Evolutionary conservation across 1,140 invertebrate genomes (phyloP).

Genomic region (Plectus sambesii): DNA sequence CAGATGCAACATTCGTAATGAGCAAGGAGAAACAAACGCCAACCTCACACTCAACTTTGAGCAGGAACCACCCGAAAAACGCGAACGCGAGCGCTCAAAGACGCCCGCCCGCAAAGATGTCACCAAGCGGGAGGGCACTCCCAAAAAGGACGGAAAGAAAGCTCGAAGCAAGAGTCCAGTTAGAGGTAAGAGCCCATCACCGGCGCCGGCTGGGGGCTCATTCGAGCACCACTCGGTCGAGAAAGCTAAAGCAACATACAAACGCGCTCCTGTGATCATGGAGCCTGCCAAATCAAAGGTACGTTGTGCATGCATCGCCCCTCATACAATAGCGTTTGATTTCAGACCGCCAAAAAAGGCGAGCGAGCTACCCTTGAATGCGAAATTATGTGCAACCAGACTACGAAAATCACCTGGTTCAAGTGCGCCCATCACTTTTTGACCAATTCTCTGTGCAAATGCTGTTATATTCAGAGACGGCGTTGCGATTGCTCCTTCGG

Average conservation of each 20-base stretch:
- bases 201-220: constrained; percentile 2
- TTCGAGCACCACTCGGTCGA: constrained; percentile 1
- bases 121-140: constrained; percentile 37
- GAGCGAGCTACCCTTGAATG: constrained; percentile 36
- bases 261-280: constrained; percentile 31
- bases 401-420: constrained; percentile 42
- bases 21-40: constrained; percentile 83
- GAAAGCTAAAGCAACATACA: constrained; percentile 21
- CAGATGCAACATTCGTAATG: constrained; percentile 94
- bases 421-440: constrained; percentile 29
- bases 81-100: constrained; percentile 9
- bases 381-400: constrained; percentile 38
- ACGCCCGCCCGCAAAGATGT: constrained; percentile 12
- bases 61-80: constrained; percentile 54
- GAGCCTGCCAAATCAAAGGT: constrained; percentile 38
- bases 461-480: constrained; percentile 31
- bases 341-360: constrained; percentile 25
- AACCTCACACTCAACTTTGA: constrained; percentile 93
- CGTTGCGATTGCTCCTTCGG: constrained; percentile 18
- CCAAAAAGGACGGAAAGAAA: constrained; percentile 32
- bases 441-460: background rate
- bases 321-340: constrained; percentile 5
- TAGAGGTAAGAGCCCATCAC: background rate
- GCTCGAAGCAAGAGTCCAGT: constrained; percentile 38
- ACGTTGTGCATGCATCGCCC: constrained; percentile 9